phyloP scores from a whole-genome alignment of 2,797 vertebrate genomes.

The Falco naumanni region DNA sequence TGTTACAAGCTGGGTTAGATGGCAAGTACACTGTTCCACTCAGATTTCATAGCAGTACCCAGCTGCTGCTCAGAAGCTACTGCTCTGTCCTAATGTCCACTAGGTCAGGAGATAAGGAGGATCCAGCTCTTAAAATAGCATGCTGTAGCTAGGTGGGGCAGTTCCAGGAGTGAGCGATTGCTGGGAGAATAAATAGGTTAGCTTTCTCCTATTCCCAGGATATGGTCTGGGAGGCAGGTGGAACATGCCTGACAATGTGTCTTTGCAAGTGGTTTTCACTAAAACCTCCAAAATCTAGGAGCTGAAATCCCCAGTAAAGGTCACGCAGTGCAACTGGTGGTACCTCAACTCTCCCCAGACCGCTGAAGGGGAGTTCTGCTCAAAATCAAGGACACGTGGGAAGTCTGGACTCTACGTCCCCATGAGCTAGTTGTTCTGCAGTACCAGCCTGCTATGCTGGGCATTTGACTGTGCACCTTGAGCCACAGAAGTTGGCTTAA shows the following conservation, averaged over 20 bases:
- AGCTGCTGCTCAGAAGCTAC: neutral
- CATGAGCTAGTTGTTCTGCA: neutral
- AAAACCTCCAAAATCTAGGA: neutral
- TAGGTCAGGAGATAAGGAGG: neutral
- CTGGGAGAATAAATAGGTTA: neutral
- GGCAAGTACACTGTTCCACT: neutral
- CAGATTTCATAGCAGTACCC: neutral
- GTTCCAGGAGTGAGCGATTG: slow-evolving; percentile 2
- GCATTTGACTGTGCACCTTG: accelerated
- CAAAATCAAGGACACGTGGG: accelerated
- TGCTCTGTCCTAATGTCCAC: neutral
- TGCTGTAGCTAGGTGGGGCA: slow-evolving; percentile 5
- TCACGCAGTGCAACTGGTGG: neutral
- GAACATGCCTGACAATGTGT: neutral
- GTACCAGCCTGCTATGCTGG: accelerated
- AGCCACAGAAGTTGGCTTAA: neutral
- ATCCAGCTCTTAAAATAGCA: slow-evolving; percentile 47
- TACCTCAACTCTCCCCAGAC: accelerated
- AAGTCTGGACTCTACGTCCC: neutral
- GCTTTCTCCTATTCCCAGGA: neutral
- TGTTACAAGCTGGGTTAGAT: neutral
- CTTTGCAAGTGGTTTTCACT: neutral
- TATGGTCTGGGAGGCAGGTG: neutral
- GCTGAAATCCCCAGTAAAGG: neutral
- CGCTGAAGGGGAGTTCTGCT: neutral